Base-by-base conservation (phyloP, 1,140 invertebrate genomes). In the Drosophila erecta region DNA sequence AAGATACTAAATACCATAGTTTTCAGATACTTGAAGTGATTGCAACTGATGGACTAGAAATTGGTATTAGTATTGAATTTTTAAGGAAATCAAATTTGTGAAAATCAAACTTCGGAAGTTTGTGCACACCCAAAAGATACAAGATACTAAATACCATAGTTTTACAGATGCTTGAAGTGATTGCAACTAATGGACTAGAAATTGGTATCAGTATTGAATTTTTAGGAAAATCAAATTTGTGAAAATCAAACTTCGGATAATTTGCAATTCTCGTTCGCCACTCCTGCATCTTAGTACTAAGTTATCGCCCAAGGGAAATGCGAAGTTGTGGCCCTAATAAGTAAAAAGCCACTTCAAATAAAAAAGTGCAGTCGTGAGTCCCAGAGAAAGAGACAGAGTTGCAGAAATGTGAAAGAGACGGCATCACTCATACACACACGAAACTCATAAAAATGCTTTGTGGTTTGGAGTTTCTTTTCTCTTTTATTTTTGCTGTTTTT, bases 381-480 rank as follows among this genome's bases (percentile, higher is more conserved):
- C 35, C 4, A 12, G 37, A 58, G 14, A 59, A 55, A 22, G 10
- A 75, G 24, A 24, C 6, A 20, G 33, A 1, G n/a, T 12, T 2
- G 20, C 30, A 12, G 43, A 3, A 15, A n/a, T 37, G 49, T 22
- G 54, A 60, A 49, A 51, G 58, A 69, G 54, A 65, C 12, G n/a
- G 33, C 33, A 4, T 2, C 10, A 43, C 15, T 4, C 20, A 47
- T 15, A 17, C 15, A 57, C 56, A 67, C 49, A 84, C 72, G 50
- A 79, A 76, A 70, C 81, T 85, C 81, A 85, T 85, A 77, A 85
- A 85, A 85, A 85, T 85, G 81, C 81, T 85, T 85, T 85, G 81
- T 84, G 81, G 81, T 80, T 85, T 47, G 56, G 40, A 64, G 43
- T 20, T 56, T 50, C 41, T 46, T 40, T 46, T 24, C 51, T 35